These are phyloP conservation scores for Myotis vivesi DNA, from an alignment of 2,797 vertebrate species.

Conservation along the genomic window DNA sequence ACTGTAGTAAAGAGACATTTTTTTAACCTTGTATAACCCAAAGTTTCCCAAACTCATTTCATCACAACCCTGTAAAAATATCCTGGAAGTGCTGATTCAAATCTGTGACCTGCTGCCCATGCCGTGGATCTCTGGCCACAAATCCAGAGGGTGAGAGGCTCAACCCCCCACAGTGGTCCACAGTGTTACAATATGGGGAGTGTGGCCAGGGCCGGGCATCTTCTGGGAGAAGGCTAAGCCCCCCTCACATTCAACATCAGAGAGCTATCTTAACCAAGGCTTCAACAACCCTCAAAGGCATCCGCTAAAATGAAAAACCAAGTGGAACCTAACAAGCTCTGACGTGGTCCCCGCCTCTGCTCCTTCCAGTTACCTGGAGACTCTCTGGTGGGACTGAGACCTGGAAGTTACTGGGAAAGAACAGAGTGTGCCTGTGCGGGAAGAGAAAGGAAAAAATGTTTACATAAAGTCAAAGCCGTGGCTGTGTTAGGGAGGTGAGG, in stretches of 20 bases:
- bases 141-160: background rate
- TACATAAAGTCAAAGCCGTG: background rate
- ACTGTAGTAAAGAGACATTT: background rate
- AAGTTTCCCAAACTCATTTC: background rate
- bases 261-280: background rate
- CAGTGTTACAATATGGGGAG: background rate
- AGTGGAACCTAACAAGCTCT: background rate
- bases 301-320: background rate
- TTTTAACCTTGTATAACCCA: background rate
- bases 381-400: background rate
- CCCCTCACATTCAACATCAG: background rate
- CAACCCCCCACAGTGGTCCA: background rate
- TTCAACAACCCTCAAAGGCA: background rate
- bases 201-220: background rate
- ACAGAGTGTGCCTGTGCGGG: accelerated
- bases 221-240: background rate
- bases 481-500: background rate
- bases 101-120: background rate
- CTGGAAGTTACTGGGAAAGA: background rate
- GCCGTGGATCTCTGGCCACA: background rate
- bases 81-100: background rate
- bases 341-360: too few relatives aligned
- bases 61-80: background rate
- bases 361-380: background rate
- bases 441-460: background rate